phyloP scores from a whole-genome alignment of 2,797 vertebrate genomes.

The Cynodonichthys magdalenae region DNA sequence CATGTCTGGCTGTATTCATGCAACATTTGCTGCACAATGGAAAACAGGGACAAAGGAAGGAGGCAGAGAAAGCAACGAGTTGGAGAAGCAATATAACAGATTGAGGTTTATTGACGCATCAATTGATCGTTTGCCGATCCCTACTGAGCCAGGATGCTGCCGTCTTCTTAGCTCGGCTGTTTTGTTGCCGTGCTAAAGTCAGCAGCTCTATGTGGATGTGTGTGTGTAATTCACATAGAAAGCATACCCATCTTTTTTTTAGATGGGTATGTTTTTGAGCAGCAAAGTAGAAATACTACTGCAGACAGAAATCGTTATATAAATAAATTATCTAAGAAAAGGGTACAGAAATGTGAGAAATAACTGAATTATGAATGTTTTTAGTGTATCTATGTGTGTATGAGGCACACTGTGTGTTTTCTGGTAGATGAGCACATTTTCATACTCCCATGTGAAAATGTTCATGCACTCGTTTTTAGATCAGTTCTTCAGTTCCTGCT shows the following conservation, averaged over 20 bases:
- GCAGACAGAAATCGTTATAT: constrained; percentile 3
- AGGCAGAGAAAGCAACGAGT: constrained; percentile 19
- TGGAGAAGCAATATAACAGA: constrained; percentile 67
- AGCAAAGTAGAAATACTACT: constrained; percentile 5
- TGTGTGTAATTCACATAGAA: not conserved
- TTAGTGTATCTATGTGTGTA: not conserved
- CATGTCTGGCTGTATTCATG: constrained; percentile 39
- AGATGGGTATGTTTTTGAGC: constrained; percentile 1
- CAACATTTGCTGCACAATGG: constrained; percentile 33
- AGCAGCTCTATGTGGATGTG: constrained; percentile 52
- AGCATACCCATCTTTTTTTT: too few species aligned
- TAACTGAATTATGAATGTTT: not conserved
- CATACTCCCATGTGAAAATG: constrained; percentile 3
- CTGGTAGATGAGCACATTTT: not conserved
- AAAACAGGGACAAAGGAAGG: constrained; percentile 6
- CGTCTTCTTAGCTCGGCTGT: constrained; percentile 59
- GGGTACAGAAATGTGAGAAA: not conserved
- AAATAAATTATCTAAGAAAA: not conserved
- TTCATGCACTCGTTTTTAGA: constrained; percentile 2
- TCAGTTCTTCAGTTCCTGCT: not conserved
- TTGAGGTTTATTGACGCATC: constrained; percentile 70
- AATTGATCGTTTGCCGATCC: constrained; percentile 67
- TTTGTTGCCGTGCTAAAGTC: constrained; percentile 63
- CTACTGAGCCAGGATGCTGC: constrained; percentile 58
- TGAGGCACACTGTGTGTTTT: constrained; percentile 7